Conservation (phyloP, 2,113 vertebrate species). For the Neolamprologus toae region DNA sequence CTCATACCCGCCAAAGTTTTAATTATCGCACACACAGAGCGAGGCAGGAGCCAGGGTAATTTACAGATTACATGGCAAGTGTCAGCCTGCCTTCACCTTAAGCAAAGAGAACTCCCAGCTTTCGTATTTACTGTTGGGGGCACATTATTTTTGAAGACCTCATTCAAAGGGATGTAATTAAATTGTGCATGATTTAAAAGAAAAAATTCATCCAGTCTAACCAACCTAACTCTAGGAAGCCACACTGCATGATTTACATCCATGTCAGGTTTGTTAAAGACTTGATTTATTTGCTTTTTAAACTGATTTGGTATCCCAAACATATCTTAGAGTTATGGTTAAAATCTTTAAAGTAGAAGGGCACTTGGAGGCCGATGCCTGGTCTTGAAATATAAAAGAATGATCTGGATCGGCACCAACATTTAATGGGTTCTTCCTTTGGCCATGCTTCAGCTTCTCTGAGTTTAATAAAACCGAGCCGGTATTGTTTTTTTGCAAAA, state of each 20-base stretch:
- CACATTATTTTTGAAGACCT: neutral
- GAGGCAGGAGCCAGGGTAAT: constrained; percentile 44
- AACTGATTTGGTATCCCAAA: neutral
- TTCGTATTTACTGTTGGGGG: neutral
- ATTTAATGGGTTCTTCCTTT: neutral
- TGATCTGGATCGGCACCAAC: neutral
- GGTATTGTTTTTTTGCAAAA: neutral
- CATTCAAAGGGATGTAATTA: neutral
- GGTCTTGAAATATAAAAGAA: neutral
- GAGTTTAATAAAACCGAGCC: neutral
- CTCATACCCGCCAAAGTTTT: constrained; percentile 50
- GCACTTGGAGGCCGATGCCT: neutral
- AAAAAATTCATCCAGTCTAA: neutral
- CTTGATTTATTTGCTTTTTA: neutral
- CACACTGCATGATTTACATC: neutral
- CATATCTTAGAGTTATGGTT: neutral
- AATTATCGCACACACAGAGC: constrained; percentile 49
- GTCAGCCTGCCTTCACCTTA: constrained; percentile 46
- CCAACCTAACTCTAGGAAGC: neutral
- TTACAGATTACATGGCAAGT: constrained; percentile 64
- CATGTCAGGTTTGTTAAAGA: neutral
- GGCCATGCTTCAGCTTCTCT: neutral
- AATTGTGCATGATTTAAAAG: neutral
- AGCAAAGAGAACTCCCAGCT: constrained; percentile 39
- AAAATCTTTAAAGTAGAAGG: neutral